Evolutionary conservation across 2,888 invertebrate species (phyloP), one percentile per base, ranked within the genome.

Genomic region (Amphipyra tragopoginis): DNA sequence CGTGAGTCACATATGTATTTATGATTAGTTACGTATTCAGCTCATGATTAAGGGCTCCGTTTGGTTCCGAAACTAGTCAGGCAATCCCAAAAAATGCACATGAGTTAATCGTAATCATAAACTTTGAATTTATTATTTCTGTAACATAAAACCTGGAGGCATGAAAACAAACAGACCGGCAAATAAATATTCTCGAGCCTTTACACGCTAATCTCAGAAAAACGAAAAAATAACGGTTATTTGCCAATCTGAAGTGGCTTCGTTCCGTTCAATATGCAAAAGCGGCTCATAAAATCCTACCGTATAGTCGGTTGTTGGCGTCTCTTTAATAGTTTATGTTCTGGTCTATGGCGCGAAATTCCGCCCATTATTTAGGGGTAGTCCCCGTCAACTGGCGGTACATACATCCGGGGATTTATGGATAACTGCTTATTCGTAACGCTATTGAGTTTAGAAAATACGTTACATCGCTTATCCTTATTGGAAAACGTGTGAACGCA

Each of bases 281-380:
- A 86, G 74, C 80, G 77, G 75, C 77, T 84, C 85, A 86, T 90
- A 89, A 89, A 88, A 87, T 85, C 80, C 81, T 82, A 77, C 70
- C 80, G 21, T 21, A 77, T 81, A 75, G 77, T 74, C 79, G 78
- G 78, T 81, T 80, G 83, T 84, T 81, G 81, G 80, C 75, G 79
- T 82, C 84, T 84, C 83, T 87, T 86, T 87, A 86, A 90, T 88
- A 90, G 88, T 89, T 89, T 88, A 90, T 86, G 82, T 77, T 83
- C 79, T 83, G 86, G 85, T 88, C 86, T 87, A 90, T 90, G 86
- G 89, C 70, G 85, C 85, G 85, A 87, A 85, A 86, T 88, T 90
- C 89, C 88, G 86, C 83, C 89, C 87, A 90, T 90, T 89, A 90
- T 89, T 90, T 86, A 86, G 84, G 85, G 85, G 80, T 81, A 79